A percentile compares a stretch with the other conserved stretches of the same genome.
These are phyloP conservation scores for Hemiprocne comata DNA, from an alignment of 2,113 vertebrate species.

Conservation along the genomic window DNA sequence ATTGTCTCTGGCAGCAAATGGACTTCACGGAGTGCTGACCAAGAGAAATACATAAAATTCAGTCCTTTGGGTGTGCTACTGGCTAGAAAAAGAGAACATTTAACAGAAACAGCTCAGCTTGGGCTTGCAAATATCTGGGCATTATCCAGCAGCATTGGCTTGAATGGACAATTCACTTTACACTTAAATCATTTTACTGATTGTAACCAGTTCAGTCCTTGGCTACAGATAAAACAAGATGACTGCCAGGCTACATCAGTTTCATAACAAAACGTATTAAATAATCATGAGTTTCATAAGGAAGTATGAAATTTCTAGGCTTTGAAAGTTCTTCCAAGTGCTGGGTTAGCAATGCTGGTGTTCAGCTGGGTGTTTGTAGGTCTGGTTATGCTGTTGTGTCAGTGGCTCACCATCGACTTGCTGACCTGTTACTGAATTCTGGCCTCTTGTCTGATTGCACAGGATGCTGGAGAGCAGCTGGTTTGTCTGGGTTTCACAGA, in stretches of 20 bases:
- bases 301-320: neutral
- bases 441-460: neutral
- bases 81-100: neutral
- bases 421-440: neutral
- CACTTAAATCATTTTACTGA: neutral
- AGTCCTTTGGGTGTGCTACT: neutral
- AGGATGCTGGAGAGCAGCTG: conserved; percentile 76
- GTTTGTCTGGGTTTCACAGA: conserved; percentile 80
- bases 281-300: neutral
- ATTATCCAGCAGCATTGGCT: neutral
- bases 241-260: neutral
- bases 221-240: neutral
- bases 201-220: neutral
- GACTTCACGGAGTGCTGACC: neutral
- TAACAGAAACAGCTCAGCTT: neutral
- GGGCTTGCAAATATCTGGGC: neutral
- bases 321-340: neutral
- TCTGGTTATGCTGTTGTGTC: neutral
- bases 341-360: neutral
- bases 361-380: neutral
- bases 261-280: neutral
- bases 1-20: neutral
- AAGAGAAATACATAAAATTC: neutral
- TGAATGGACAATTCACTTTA: neutral
- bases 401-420: accelerated